A percentile compares a stretch with the other conserved stretches of the same genome.
These are phyloP conservation scores for Chaetogeoica ovagalla DNA, from an alignment of 2,888 invertebrate genomes.

Conservation along the genomic window DNA sequence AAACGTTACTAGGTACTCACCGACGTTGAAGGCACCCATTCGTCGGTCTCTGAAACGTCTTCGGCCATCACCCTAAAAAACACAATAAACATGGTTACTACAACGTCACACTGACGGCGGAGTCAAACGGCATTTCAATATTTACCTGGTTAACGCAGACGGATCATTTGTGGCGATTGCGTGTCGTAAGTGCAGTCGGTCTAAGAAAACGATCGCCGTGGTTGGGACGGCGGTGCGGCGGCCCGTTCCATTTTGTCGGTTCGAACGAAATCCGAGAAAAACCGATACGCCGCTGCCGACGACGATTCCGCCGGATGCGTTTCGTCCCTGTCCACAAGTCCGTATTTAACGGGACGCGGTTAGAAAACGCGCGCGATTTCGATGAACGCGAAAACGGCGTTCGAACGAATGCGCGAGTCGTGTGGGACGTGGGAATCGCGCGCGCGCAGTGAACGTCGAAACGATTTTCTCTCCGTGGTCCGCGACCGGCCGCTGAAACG, in stretches of 20 bases:
- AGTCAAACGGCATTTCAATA: not conserved
- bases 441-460: too few relatives aligned
- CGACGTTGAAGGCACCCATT: constrained; percentile 22
- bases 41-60: constrained; percentile 35
- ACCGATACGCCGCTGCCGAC: too few relatives aligned
- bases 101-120: not conserved
- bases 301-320: not conserved
- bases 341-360: too few relatives aligned
- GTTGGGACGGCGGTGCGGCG: not conserved
- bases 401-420: too few relatives aligned
- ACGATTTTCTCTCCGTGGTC: too few relatives aligned
- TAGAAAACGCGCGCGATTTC: too few relatives aligned
- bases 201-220: not conserved
- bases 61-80: constrained; percentile 43
- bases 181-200: not conserved
- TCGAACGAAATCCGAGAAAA: too few relatives aligned
- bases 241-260: not conserved
- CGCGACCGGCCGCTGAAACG: too few relatives aligned
- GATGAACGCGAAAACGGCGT: too few relatives aligned
- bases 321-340: not conserved
- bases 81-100: not conserved
- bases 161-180: not conserved
- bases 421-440: too few relatives aligned
- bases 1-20: constrained; percentile 18
- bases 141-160: constrained; percentile 23